Evolutionary conservation across 2,113 vertebrate species (phyloP).

Genomic region (Capreolus pygargus): DNA sequence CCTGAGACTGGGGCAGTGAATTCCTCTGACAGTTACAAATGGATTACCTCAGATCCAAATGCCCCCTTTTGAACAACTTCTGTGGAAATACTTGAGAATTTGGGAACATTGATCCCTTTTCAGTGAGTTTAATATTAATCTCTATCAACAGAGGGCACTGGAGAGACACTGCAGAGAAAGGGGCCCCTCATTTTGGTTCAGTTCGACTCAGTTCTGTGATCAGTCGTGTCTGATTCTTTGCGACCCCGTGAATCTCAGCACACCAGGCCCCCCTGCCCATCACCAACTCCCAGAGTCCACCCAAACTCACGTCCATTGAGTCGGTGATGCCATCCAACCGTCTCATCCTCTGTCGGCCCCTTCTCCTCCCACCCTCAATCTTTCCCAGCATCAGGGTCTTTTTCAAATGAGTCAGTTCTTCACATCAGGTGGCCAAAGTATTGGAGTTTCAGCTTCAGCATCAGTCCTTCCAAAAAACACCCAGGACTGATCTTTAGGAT

Average conservation of each 20-base stretch:
- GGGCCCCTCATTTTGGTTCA: background rate
- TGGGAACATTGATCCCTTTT: background rate
- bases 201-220: background rate
- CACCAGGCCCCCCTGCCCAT: no score
- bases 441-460: background rate
- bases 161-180: background rate
- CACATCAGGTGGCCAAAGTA: background rate
- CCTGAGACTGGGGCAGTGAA: background rate
- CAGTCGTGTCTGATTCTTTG: background rate
- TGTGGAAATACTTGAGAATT: background rate
- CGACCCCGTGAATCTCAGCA: no score
- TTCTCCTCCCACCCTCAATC: background rate
- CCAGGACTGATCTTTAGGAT: background rate
- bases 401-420: background rate
- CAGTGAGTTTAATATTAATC: background rate
- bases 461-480: background rate
- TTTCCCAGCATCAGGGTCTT: background rate
- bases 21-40: background rate
- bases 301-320: background rate
- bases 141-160: background rate
- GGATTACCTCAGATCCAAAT: background rate
- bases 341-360: background rate
- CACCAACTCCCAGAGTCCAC: fast-evolving
- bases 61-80: background rate
- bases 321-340: background rate